Evolutionary conservation across 1,140 invertebrate genomes (phyloP).

Genomic region (Papilio glaucus): DNA sequence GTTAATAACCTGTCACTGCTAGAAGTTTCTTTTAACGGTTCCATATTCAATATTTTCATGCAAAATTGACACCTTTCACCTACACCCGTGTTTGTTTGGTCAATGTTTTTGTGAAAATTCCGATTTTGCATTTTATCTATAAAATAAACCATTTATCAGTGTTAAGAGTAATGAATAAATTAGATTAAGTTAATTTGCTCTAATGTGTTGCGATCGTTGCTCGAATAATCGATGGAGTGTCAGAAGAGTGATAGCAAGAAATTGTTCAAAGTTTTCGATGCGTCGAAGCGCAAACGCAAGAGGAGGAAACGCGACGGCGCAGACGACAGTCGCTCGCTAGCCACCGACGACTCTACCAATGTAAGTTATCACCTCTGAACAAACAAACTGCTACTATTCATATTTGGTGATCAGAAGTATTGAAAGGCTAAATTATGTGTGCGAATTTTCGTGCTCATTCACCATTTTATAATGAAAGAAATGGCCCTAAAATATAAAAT

Average conservation of each 20-base stretch:
- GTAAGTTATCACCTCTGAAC: constrained; percentile 63
- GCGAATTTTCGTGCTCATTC: too few species aligned
- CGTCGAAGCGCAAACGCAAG: constrained; percentile 65
- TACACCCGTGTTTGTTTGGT: constrained; percentile 58
- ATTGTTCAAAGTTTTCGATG: constrained; percentile 76
- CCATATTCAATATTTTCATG: constrained; percentile 41
- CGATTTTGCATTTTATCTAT: constrained; percentile 49
- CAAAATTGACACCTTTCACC: constrained; percentile 45
- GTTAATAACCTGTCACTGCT: constrained; percentile 19
- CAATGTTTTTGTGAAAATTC: constrained; percentile 57
- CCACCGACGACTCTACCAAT: constrained; percentile 63
- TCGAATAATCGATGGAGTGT: constrained; percentile 70
- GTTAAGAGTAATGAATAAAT: constrained; percentile 48
- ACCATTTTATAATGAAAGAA: too few species aligned
- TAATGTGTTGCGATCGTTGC: constrained; percentile 65
- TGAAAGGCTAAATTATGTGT: too few species aligned
- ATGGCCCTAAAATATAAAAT: too few species aligned
- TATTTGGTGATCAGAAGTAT: too few species aligned
- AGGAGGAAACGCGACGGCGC: constrained; percentile 62
- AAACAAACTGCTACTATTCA: neutral
- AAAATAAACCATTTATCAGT: constrained; percentile 41
- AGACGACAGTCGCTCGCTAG: constrained; percentile 64
- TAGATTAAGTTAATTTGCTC: constrained; percentile 45
- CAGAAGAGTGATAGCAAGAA: constrained; percentile 77
- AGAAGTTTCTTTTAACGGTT: constrained; percentile 18